Evolutionary conservation across 2,888 invertebrate genomes (phyloP).

Genomic region (Branchipolynoe longqiensis): DNA sequence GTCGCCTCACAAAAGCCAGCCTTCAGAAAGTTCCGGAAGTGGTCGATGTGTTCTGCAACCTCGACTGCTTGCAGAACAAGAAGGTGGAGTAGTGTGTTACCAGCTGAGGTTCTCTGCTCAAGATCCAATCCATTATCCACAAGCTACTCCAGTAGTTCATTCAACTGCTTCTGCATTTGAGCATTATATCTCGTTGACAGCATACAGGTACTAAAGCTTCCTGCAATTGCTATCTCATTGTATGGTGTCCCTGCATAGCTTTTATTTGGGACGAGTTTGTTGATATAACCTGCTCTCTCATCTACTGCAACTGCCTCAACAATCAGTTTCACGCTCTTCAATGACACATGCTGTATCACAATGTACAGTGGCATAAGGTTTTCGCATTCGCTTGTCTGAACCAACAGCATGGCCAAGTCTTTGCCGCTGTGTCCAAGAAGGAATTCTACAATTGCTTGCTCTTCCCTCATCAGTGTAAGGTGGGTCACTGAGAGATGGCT

Average conservation of each 20-base stretch:
- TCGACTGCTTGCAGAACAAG: constrained; percentile 13
- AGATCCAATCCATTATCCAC: constrained; percentile 3
- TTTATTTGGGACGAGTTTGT: neutral
- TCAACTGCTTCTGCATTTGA: neutral
- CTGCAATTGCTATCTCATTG: constrained; percentile 16
- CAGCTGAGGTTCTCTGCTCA: neutral
- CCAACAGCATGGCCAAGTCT: neutral
- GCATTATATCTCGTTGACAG: too few species aligned
- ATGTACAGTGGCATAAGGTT: constrained; percentile 9
- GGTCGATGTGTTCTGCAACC: neutral
- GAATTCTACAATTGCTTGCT: neutral
- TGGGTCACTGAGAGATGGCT: neutral
- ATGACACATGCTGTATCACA: neutral
- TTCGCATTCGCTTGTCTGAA: neutral
- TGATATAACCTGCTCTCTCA: constrained; percentile 21
- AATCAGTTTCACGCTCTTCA: neutral
- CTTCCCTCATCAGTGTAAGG: neutral
- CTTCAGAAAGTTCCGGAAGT: neutral
- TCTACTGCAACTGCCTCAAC: neutral
- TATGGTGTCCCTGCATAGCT: neutral
- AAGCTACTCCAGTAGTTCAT: neutral
- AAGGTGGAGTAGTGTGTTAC: constrained; percentile 5
- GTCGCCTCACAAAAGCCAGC: neutral
- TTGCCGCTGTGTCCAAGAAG: constrained; percentile 8
- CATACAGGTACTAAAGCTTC: constrained; percentile 5